Base-by-base conservation (phyloP, 92 coral and sea anemone genomes). In the Actinostola sp. region DNA sequence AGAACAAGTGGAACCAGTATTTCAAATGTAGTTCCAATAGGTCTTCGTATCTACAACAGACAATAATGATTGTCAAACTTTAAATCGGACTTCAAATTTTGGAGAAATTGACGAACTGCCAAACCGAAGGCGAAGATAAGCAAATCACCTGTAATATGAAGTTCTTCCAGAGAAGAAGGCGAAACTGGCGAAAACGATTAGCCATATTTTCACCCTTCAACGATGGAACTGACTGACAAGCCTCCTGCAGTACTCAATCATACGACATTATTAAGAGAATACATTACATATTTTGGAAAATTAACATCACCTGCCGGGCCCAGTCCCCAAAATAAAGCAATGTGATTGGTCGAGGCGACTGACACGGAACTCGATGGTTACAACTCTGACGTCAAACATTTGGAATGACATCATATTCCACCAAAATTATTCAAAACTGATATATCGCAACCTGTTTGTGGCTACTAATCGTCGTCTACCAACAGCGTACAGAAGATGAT, bases 131-230 rank as follows among this genome's bases (percentile, higher is more conserved):
- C 27, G 59, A 2, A 15, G 20, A 25, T 15, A 5, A 8, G 26
- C 11, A 23, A 53, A 25, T 57, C 68, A 94, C 99, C 97, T 95
- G 99, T 31, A 95, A 66, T 8, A 95, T 73, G 61, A 95, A 95
- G 82, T 95, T 95, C 74, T 95, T 95, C 99, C 99, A 95, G 12
- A 95, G 71, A 43, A 95, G 81, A 59, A 95, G 77, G 41, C 99
- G 96, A 81, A 95, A 95, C 59, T 95, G 99, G 46, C 97, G 94
- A 73, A 95, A 86, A 25, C 95, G 85, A 71, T 88, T 79, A 30
- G 97, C 92, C 97, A 86, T 86, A 32, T 68, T 24, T 10, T n/a
- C 7, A 39, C 43, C 38, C 29, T 59, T 59, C 17, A 32, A 17
- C 64, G 20, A 33, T 58, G 29, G n/a, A n/a, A n/a, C n/a, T n/a